Base-by-base conservation (phyloP, 2,113 vertebrate genomes). In the Macroglossus sobrinus region DNA sequence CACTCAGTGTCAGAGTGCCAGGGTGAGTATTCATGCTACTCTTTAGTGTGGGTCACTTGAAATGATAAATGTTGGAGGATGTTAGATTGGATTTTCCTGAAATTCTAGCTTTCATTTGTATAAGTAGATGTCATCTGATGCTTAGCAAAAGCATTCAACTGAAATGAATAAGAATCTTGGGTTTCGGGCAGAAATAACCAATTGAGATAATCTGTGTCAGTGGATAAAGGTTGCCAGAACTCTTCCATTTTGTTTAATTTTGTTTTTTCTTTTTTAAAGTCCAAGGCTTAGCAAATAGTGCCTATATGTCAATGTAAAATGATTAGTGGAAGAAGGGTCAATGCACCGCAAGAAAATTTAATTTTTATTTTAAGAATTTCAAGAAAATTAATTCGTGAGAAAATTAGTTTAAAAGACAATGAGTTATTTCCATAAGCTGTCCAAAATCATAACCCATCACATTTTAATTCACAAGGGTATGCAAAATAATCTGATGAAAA, bases 11-110 rank as follows among this genome's bases (percentile, higher is more conserved):
- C 97, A 97, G 94, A 96, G 97, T 80, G 89, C 95, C 26, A 0
- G 94, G 92, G 47, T 50, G 47, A 50, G 86, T 94, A 72, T 93
- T 96, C 95, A 0, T 72, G 97, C 93, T 92, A 89, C 95, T 97
- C 97, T 98, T 97, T 98, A 57, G 85, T 97, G 72, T 97, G 98
- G 98, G 99, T 99, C 99, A 98, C 0, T 98, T 98, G 98, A 98
- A 98, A 98, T 98, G 98, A 98, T 88, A 97, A 98, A 98, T 97
- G 97, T 97, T 72, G 89, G 93, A 98, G 98, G 98, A 98, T 59
- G 96, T 98, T 72, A 97, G 97, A 98, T 98, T 97, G 97, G 96
- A 97, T 98, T 98, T 98, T 98, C 97, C 97, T 98, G 98, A 98
- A 99, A 99, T 97, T 89, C 63, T 97, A 99, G 97, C 97, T 89